These are phyloP conservation scores for Petaurus breviceps DNA, from an alignment of 2,113 vertebrate genomes.

Conservation along the genomic window DNA sequence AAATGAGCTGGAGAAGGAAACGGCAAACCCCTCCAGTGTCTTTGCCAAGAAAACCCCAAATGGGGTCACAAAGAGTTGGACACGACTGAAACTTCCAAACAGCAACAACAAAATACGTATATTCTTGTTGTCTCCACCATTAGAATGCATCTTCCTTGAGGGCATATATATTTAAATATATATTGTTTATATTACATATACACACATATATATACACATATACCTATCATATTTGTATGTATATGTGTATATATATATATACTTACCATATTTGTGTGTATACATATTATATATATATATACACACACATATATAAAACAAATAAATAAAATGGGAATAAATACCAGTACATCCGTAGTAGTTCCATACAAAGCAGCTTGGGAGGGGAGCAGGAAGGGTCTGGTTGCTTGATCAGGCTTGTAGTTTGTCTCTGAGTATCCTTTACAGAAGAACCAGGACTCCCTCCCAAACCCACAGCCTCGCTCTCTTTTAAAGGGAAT, in stretches of 20 bases:
- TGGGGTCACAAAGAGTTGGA: not conserved
- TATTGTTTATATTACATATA: not conserved
- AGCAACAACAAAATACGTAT: not conserved
- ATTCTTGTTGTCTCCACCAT: not conserved
- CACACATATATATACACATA: not conserved
- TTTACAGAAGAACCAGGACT: not conserved
- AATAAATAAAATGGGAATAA: not conserved
- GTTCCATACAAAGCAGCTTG: not conserved
- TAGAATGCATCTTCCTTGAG: not conserved
- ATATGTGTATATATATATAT: not conserved
- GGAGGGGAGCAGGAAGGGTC: not conserved
- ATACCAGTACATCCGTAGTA: not conserved
- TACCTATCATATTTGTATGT: not conserved
- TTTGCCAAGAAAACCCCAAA: too few relatives aligned
- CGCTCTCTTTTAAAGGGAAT: not conserved
- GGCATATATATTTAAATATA: not conserved
- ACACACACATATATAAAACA: not conserved
- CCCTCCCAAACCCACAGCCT: not conserved
- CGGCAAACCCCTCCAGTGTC: not conserved
- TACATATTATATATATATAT: not conserved
- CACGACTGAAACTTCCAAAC: not conserved
- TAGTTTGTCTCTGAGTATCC: not conserved
- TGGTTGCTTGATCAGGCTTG: not conserved
- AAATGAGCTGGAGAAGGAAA: not conserved
- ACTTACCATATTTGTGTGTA: not conserved